Evolutionary conservation across 2,113 vertebrate species (phyloP), one percentile per base, ranked within the genome.

Genomic region (Hippocampus zosterae): DNA sequence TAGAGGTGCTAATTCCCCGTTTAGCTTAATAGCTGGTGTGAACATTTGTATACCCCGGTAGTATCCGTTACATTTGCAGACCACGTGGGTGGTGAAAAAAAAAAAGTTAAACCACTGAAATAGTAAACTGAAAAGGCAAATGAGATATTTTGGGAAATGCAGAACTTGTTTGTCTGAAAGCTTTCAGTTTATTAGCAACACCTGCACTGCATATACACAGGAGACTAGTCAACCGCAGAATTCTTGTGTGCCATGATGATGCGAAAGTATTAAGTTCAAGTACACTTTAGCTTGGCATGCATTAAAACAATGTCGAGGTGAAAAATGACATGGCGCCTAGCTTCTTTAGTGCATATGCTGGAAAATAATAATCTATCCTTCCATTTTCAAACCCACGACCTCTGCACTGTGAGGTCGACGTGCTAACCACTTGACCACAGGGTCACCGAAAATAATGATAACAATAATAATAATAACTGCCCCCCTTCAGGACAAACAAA

Each of bases 51-150:
- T 48, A n/a, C n/a, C n/a, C n/a, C n/a, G n/a, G n/a, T n/a, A 48
- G 16, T 44, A 44, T 16, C 4, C 16, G 44, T 46, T 46, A 15
- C 48, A 50, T 19, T 50, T 50, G 48, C 18, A 50, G 18, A 50
- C 48, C 48, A 50, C 15, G 7, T 50, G 18, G 16, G 48, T 50
- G 48, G 18, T 50, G 18, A 44, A 37, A 37, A 37, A 37, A 18
- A 19, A 50, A 19, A 19, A 50, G 48, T 6, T 21, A 50, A 50
- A 50, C 18, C 18, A 50, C 16, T 50, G 48, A 50, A 19, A 84
- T 73, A 57, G 77, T 27, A 75, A 76, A 81, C 67, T 76, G 64
- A 82, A 68, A 72, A 83, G 64, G 75, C 80, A 87, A 85, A 44
- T 44, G 83, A 82, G 29, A 62, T 71, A 72, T 13, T 50, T 37